Evolutionary conservation across 2,888 invertebrate genomes (phyloP), one percentile per base, ranked within the genome.

Genomic region (Drosophila maculinotata): DNA sequence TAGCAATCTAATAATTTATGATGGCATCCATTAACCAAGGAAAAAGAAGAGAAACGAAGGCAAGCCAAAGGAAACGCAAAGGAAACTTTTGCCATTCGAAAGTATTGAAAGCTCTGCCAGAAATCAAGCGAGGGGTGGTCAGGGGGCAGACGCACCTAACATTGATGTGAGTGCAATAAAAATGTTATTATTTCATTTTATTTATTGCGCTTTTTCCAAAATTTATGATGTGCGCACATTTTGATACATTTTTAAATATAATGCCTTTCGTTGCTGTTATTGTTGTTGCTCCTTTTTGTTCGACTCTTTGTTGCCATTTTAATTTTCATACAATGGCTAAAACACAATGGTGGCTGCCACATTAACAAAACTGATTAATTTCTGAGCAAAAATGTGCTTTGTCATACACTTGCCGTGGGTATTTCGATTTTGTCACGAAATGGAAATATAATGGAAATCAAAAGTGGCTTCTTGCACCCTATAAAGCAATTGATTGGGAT

Each of bases 1-100:
- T 80, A 77, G 89, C 89, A 77, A 89, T 89, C 86, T 89, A 89
- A 89, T 89, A 89, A 89, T 89, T 89, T 89, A 89, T 89, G 88
- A 80, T 80, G 84, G 79, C 77, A 76, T 88, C 88, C 85, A 86
- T 85, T 87, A 87, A n/a, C n/a, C n/a, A n/a, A n/a, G n/a, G n/a
- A n/a, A n/a, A n/a, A n/a, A n/a, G n/a, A 80, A 83, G 59, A 52
- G 33, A 75, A 38, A 9, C 30, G 60, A 68, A 36, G 39, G 38
- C 26, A 14, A 8, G 25, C 31, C 12, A 31, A 30, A 14, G 17
- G 17, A 38, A 54, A 52, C 17, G 38, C 23, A 25, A 38, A 20
- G 39, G 35, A 73, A 85, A 81, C 75, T 86, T 81, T 66, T 66
- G 42, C 57, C 62, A 69, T 84, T 81, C 48, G 45, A 68, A 78